Conservation (phyloP, 2,113 vertebrate species). For the Macrotus californicus region DNA sequence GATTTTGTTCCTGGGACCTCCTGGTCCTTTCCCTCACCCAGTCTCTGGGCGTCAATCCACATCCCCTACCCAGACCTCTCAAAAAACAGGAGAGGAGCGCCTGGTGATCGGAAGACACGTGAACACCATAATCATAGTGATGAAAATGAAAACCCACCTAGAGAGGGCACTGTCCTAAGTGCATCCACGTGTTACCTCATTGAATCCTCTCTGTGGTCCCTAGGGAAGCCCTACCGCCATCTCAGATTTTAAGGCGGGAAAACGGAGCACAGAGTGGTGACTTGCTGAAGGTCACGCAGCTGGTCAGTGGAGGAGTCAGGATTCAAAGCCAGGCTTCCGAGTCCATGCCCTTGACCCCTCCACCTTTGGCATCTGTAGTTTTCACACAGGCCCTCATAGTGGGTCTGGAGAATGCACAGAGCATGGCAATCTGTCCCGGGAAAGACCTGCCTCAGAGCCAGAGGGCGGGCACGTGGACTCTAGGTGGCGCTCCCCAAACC, state of each 20-base stretch:
- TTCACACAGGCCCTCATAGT: fast-evolving
- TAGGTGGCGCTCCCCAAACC: neutral
- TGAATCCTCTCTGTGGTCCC: neutral
- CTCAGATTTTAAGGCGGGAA: too few species aligned
- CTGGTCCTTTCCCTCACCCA: neutral
- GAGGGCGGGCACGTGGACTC: fast-evolving
- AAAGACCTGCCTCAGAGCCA: neutral
- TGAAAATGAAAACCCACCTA: fast-evolving
- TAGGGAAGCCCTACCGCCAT: too few species aligned
- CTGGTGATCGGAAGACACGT: fast-evolving
- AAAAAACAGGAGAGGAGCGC: neutral
- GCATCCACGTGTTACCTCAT: fast-evolving
- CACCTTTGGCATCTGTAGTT: fast-evolving
- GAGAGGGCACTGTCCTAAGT: fast-evolving
- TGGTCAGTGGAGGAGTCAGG: neutral
- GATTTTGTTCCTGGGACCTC: neutral
- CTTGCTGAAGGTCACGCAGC: neutral
- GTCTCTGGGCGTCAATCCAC: neutral
- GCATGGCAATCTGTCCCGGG: fast-evolving
- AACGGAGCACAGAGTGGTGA: neutral
- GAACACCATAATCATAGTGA: fast-evolving
- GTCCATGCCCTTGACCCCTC: fast-evolving
- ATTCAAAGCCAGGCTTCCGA: neutral
- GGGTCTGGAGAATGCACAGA: fast-evolving
- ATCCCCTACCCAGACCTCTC: neutral